Conservation (phyloP, 2,797 vertebrate genomes). For the Manis crassicaudata region DNA sequence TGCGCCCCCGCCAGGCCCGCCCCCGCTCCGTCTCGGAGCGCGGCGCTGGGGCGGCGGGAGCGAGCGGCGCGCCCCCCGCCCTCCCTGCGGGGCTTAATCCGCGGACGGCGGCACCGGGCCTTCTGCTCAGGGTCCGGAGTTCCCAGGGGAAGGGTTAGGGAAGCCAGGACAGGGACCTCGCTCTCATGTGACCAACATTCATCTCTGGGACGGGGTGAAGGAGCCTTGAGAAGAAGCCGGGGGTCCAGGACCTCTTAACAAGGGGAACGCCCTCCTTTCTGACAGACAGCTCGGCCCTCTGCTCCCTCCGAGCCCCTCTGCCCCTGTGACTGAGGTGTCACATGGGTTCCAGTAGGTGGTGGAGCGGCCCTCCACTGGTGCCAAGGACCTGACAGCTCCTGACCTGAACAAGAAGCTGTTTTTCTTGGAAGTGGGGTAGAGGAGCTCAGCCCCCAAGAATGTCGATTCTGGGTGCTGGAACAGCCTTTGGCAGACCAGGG, state of each 20-base stretch:
- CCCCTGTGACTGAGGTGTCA: background rate
- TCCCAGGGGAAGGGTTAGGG: conserved; percentile 23
- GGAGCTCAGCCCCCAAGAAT: background rate
- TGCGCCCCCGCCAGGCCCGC: conserved; percentile 69
- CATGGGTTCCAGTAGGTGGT: background rate
- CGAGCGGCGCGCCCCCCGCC: background rate
- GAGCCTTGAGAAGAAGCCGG: background rate
- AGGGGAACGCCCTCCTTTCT: background rate
- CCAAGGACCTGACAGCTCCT: background rate
- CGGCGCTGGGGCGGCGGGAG: conserved; percentile 28
- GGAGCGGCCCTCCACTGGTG: background rate
- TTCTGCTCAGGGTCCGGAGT: background rate
- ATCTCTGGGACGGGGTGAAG: background rate
- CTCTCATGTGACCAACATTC: background rate
- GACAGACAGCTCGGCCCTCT: background rate
- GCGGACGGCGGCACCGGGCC: background rate
- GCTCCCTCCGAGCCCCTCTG: background rate
- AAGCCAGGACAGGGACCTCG: background rate
- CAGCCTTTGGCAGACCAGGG: background rate
- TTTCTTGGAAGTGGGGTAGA: background rate
- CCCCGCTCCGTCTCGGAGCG: conserved; percentile 39
- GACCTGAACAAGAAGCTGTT: rapidly evolving
- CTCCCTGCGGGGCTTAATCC: background rate
- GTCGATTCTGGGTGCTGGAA: background rate
- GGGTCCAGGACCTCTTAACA: background rate